Evolutionary conservation across 2,888 invertebrate species (phyloP).

Genomic region (Pterostichus niger): DNA sequence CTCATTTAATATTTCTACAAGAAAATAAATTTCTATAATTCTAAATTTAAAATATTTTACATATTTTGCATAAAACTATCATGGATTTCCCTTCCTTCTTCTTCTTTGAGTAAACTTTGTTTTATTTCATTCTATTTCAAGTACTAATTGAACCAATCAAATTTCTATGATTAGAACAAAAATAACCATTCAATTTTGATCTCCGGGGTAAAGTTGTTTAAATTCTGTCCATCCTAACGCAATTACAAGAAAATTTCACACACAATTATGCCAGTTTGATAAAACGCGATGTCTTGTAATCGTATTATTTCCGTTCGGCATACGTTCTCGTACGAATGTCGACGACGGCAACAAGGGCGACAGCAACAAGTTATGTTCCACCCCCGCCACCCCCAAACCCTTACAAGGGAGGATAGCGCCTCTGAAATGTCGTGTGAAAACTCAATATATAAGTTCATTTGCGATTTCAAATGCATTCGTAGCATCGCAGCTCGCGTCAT

Average conservation of each 20-base stretch:
- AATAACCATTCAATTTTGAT: background rate
- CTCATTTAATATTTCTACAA: too few relatives aligned
- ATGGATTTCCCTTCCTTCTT: too few relatives aligned
- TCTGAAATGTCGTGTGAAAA: constrained; percentile 17
- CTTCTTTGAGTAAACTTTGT: background rate
- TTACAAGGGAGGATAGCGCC: background rate
- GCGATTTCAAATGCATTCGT: constrained; percentile 25
- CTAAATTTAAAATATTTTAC: too few relatives aligned
- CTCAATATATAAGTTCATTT: constrained; percentile 50
- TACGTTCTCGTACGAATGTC: constrained; percentile 38
- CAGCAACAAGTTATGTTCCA: constrained; percentile 59
- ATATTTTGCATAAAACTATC: too few relatives aligned
- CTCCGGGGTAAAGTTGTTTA: background rate
- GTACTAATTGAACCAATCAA: too few relatives aligned
- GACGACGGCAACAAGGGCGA: constrained; percentile 30
- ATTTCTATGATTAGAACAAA: background rate
- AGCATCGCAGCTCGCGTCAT: background rate
- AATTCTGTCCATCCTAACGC: constrained; percentile 36
- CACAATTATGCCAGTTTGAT: constrained; percentile 59
- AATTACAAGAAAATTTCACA: constrained; percentile 59
- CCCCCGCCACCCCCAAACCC: background rate
- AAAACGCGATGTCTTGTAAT: constrained; percentile 61
- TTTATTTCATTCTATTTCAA: too few relatives aligned
- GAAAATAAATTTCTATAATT: too few relatives aligned
- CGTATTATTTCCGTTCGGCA: constrained; percentile 60